These are phyloP conservation scores for Anabacerthia variegaticeps DNA, from an alignment of 2,797 vertebrate species.

Conservation along the genomic window DNA sequence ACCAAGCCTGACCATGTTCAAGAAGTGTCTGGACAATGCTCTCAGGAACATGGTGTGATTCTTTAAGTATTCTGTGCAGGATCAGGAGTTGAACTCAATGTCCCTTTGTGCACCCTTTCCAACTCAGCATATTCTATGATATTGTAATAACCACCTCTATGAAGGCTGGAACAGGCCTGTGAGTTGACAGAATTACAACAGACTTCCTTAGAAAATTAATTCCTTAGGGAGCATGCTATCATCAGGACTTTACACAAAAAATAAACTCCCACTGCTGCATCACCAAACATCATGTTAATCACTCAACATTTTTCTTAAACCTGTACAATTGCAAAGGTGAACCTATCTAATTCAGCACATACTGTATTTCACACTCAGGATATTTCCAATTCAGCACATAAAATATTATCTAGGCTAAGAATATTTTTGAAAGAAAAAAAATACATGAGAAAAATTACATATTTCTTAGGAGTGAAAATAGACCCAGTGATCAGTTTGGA, in stretches of 20 bases:
- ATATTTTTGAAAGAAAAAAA: neutral
- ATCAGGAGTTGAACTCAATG: neutral
- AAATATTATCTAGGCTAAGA: neutral
- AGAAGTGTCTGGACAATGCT: neutral
- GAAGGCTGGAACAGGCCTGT: neutral
- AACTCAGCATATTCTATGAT: neutral
- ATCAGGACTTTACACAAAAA: neutral
- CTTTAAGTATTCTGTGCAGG: rapidly evolving
- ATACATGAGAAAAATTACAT: neutral
- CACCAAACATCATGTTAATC: neutral
- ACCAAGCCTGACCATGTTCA: no score
- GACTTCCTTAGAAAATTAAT: neutral
- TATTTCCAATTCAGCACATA: neutral
- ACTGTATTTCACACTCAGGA: neutral
- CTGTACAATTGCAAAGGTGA: neutral
- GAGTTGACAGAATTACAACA: neutral
- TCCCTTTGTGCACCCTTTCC: neutral
- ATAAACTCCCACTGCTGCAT: rapidly evolving
- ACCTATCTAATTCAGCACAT: neutral
- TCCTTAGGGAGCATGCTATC: neutral
- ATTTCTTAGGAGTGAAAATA: neutral
- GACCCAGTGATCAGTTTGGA: neutral
- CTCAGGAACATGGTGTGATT: neutral
- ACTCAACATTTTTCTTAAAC: neutral
- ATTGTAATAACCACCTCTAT: neutral